These are phyloP conservation scores for Oscheius sp. DNA, from an alignment of 1,140 invertebrate species.

Conservation along the genomic window DNA sequence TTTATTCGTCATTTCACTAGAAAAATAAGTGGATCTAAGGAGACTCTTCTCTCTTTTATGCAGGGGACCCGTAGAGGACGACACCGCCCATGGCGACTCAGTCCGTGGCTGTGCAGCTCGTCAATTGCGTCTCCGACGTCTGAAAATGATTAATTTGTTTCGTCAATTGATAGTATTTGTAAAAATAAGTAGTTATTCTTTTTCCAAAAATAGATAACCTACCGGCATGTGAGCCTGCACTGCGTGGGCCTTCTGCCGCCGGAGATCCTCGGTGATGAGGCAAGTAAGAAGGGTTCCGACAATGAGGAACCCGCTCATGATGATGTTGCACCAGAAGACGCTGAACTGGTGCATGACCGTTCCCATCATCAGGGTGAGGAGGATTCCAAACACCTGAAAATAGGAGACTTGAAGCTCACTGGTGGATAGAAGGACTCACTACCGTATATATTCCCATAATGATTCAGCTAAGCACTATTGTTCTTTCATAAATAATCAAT, in stretches of 20 bases:
- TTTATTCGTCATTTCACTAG: too few species aligned
- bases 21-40: too few species aligned
- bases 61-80: too few species aligned
- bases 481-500: not conserved
- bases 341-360: conserved; percentile 50
- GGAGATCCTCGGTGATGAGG: conserved; percentile 40
- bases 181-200: too few species aligned
- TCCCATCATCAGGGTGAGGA: conserved; percentile 69
- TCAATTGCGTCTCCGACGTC: conserved; percentile 42
- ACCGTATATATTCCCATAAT: not conserved
- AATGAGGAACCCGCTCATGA: conserved; percentile 51
- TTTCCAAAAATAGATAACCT: not conserved
- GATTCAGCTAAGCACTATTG: not conserved
- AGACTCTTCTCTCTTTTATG: too few species aligned
- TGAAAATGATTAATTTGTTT: conserved; percentile 29
- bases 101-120: conserved; percentile 12
- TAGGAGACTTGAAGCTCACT: not conserved
- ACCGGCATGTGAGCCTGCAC: conserved; percentile 37
- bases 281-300: conserved; percentile 53
- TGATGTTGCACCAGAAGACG: conserved; percentile 52
- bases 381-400: conserved; percentile 71
- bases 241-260: conserved; percentile 39
- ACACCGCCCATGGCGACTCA: too few species aligned
- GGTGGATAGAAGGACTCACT: not conserved
- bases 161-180: not conserved